Evolutionary conservation across 2,888 invertebrate species (phyloP), one percentile per base, ranked within the genome.

Genomic region (Plagodis pulveraria): DNA sequence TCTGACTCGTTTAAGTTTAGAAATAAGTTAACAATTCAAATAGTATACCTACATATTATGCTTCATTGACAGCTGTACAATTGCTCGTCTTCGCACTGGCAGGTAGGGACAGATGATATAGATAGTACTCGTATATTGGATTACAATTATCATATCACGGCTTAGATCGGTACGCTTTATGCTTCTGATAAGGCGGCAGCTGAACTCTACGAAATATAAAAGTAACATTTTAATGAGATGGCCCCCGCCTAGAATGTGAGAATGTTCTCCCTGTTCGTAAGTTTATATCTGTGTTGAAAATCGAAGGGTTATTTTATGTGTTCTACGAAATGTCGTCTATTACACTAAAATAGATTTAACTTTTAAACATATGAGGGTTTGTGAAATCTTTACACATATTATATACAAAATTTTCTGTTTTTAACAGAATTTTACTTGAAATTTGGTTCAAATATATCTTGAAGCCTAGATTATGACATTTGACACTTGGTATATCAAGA

Each of bases 131-230:
- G 80, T 76, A 79, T 86, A 87, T 88, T 85, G 84, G 78, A 87
- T 89, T 86, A 87, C 89, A 87, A 86, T 86, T 87, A 88, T 82
- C 85, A 84, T 88, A 89, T 89, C 89, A 77, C 76, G 66, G 71
- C 71, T 77, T 74, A 80, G 84, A 90, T 89, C 87, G 73, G 77
- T 71, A 73, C 79, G 77, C 77, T 88, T 86, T 86, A 86, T 83
- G 74, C 78, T 70, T 22, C 74, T 82, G 86, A 88, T 88, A 87
- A 86, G 78, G 77, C 65, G 80, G 83, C 89, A 89, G 87, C 86
- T 89, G 87, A 78, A 78, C 77, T 70, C 72, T 72, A 77, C 72
- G 69, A 82, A 83, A 80, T 83, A 85, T 84, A 86, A 5, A 87
- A 83, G 83, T 85, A 83, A 84, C 84, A 80, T 85, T 84, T 86